These are phyloP conservation scores for Glaucopsyche alexis DNA, from an alignment of 2,888 invertebrate genomes.

Conservation along the genomic window DNA sequence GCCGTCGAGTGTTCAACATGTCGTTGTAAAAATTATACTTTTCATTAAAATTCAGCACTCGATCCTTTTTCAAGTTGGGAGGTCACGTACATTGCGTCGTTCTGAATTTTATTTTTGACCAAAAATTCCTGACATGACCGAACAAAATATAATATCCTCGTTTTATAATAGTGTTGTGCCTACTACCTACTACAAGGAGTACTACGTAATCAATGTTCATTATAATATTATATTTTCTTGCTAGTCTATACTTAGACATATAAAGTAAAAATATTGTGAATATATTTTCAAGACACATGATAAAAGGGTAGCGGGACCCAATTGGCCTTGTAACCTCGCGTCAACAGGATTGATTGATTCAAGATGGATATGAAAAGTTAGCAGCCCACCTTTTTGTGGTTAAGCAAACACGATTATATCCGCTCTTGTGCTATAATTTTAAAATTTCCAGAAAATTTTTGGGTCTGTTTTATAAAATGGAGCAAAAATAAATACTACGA, in stretches of 20 bases:
- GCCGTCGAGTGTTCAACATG: not conserved
- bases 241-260: too few relatives aligned
- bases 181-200: too few relatives aligned
- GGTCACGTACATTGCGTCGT: not conserved
- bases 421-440: not conserved
- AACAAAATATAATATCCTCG: not conserved
- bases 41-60: constrained; percentile 1
- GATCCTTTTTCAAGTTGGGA: not conserved
- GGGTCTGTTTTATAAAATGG: too few relatives aligned
- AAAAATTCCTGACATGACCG: not conserved
- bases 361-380: not conserved
- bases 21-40: not conserved
- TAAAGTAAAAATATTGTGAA: too few relatives aligned
- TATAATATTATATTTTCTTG: too few relatives aligned
- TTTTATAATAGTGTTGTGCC: too few relatives aligned
- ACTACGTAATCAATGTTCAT: too few relatives aligned
- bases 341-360: constrained; percentile 1
- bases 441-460: not conserved
- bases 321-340: not conserved
- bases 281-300: not conserved
- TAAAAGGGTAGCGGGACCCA: not conserved
- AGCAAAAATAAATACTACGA: too few relatives aligned
- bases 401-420: not conserved
- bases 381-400: not conserved
- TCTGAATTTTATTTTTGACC: not conserved